phyloP scores from a whole-genome alignment of 2,888 invertebrate genomes.

The Ennomos erosarius region DNA sequence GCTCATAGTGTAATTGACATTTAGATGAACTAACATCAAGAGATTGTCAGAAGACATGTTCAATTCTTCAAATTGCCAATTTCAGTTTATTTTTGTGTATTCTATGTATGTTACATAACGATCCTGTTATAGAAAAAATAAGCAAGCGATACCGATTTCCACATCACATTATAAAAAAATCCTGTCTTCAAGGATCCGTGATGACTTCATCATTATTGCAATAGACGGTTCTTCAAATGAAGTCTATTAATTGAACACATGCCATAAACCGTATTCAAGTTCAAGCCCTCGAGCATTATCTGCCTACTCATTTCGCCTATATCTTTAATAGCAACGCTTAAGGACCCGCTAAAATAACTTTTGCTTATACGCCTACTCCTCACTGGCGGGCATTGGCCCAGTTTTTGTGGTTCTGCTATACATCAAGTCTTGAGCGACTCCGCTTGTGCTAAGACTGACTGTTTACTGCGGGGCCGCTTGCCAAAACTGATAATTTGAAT shows the following conservation, averaged over 20 bases:
- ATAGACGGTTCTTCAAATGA: slow-evolving; percentile 12
- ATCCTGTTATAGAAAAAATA: too few relatives aligned
- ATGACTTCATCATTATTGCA: slow-evolving; percentile 12
- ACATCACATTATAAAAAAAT: not conserved
- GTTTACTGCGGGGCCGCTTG: slow-evolving; percentile 30
- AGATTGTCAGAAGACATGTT: too few relatives aligned
- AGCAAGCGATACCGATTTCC: not conserved
- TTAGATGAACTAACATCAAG: not conserved
- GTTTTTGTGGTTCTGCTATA: slow-evolving; percentile 51
- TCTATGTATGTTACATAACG: too few relatives aligned
- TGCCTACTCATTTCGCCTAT: slow-evolving; percentile 38
- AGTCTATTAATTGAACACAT: slow-evolving; percentile 15
- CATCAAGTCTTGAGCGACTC: slow-evolving; percentile 44
- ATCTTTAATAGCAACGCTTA: slow-evolving; percentile 36
- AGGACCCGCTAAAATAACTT: slow-evolving; percentile 45
- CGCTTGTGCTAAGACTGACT: slow-evolving; percentile 30
- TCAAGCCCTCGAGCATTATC: slow-evolving; percentile 30
- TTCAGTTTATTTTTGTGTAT: too few relatives aligned
- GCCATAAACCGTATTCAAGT: slow-evolving; percentile 29
- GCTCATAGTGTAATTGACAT: slow-evolving; percentile 11
- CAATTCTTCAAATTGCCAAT: too few relatives aligned
- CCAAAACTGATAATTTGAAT: slow-evolving; percentile 28
- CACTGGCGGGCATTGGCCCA: slow-evolving; percentile 51
- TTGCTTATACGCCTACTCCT: slow-evolving; percentile 39
- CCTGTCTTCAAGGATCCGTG: not conserved